Conservation (phyloP, 2,797 vertebrate genomes). For the Hemibagrus guttatus region DNA sequence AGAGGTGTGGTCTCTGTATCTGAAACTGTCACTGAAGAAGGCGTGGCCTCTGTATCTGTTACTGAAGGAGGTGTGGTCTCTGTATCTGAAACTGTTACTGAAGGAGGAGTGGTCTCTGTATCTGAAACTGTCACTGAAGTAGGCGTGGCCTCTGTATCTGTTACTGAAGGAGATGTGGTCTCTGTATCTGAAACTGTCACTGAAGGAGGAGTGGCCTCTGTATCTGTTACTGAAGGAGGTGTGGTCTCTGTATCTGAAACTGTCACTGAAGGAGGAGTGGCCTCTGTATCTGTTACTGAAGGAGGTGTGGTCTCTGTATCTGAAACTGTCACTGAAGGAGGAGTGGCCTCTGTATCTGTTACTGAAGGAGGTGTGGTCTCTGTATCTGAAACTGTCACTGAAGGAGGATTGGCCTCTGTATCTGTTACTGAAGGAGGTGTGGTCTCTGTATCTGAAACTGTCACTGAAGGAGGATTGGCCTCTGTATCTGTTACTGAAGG, state of each 20-base stretch:
- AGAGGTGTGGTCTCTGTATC: no score
- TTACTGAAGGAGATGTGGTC: neutral
- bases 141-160: neutral
- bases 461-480: neutral
- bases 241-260: neutral
- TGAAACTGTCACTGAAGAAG: neutral
- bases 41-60: neutral
- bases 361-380: no score
- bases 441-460: neutral
- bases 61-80: neutral
- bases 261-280: neutral
- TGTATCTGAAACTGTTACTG: neutral
- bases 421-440: neutral
- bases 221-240: neutral
- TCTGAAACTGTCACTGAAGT: neutral
- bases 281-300: neutral
- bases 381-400: neutral
- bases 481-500: neutral
- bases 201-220: no score
- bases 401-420: neutral
- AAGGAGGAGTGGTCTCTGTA: neutral
- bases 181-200: neutral
- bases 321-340: neutral
- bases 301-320: neutral
- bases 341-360: neutral